Conservation (phyloP, 2,797 vertebrate genomes). For the Hydrocynus forskahlii region DNA sequence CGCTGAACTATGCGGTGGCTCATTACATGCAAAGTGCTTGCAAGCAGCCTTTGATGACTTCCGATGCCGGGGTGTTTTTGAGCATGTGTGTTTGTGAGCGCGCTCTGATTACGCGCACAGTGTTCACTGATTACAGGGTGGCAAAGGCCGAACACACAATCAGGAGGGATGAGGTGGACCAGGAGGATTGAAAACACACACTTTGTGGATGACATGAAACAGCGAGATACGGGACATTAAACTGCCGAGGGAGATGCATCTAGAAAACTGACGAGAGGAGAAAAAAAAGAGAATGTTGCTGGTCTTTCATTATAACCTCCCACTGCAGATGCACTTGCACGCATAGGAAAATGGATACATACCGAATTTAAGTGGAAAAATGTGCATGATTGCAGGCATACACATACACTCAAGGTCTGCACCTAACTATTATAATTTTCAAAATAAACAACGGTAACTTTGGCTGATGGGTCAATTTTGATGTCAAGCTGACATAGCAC, state of each 20-base stretch:
- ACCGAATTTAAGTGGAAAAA: constrained; percentile 20
- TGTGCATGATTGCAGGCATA: not conserved
- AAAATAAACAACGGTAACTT: too few species aligned
- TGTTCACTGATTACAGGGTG: constrained; percentile 17
- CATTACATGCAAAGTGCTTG: not conserved
- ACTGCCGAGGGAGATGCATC: not conserved
- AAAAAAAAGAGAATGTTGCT: constrained; percentile 15
- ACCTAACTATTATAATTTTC: not conserved
- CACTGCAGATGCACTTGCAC: not conserved
- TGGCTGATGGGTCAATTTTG: too few species aligned
- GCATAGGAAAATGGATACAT: not conserved
- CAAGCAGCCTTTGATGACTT: not conserved
- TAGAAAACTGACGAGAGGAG: constrained; percentile 4
- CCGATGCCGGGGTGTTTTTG: not conserved
- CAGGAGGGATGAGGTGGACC: not conserved
- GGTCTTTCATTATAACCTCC: not conserved
- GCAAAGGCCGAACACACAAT: constrained; percentile 8
- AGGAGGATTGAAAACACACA: constrained; percentile 18
- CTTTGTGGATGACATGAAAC: constrained; percentile 26
- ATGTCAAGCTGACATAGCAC: too few species aligned
- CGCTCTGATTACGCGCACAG: constrained; percentile 34
- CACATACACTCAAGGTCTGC: not conserved
- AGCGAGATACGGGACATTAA: constrained; percentile 22
- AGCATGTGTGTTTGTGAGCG: not conserved
- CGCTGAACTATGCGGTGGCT: not conserved